Evolutionary conservation across 2,113 vertebrate genomes (phyloP).

Genomic region (Charina bottae): DNA sequence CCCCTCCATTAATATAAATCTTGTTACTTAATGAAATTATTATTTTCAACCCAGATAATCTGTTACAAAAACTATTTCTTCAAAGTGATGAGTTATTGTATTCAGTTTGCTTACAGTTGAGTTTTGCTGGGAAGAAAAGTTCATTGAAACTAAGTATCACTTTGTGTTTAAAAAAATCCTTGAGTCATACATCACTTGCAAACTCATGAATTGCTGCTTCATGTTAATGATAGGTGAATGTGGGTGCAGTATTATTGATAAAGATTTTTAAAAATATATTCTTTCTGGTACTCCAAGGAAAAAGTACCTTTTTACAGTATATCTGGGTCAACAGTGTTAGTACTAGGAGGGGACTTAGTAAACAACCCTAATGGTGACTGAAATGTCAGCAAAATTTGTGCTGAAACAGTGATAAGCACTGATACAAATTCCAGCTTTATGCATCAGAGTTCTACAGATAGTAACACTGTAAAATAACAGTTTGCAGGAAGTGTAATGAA

Average conservation of each 20-base stretch:
- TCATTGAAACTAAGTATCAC: not conserved
- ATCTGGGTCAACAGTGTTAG: constrained; percentile 49
- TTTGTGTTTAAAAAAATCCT: not conserved
- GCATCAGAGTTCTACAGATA: constrained; percentile 39
- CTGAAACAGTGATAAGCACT: constrained; percentile 59
- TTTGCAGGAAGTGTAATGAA: constrained; percentile 44
- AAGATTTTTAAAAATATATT: not conserved
- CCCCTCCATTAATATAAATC: not conserved
- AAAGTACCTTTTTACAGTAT: constrained; percentile 51
- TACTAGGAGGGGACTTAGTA: constrained; percentile 32
- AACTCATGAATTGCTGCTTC: constrained; percentile 10
- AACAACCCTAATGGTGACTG: constrained; percentile 41
- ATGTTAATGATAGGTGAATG: not conserved
- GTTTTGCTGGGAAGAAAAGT: not conserved
- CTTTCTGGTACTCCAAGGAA: constrained; percentile 46
- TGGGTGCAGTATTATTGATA: constrained; percentile 8
- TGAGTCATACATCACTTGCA: not conserved
- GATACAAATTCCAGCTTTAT: constrained; percentile 38
- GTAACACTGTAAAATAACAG: constrained; percentile 1
- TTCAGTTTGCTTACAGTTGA: constrained; percentile 17
- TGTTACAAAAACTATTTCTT: constrained; percentile 17
- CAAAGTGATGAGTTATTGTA: constrained; percentile 27
- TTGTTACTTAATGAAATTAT: constrained; percentile 1
- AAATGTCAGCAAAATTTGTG: constrained; percentile 42
- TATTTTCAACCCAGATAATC: not conserved